Conservation (phyloP, 2,113 vertebrate species). For the Trochalopteron elliotii region DNA sequence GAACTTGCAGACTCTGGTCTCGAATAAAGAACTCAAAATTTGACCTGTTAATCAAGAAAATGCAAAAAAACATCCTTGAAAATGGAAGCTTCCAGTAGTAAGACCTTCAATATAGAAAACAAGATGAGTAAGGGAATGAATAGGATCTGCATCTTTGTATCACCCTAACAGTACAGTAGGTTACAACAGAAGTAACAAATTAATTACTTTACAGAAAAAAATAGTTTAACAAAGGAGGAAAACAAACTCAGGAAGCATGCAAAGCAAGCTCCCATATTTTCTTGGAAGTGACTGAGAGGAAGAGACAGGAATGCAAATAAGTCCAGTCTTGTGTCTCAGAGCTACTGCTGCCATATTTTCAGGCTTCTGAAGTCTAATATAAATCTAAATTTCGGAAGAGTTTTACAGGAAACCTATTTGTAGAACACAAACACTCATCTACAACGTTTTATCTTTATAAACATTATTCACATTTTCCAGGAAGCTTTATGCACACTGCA, state of each 20-base stretch:
- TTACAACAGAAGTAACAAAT: background rate
- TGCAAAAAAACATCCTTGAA: background rate
- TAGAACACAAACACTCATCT: background rate
- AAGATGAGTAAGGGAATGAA: background rate
- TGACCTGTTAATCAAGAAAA: background rate
- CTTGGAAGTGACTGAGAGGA: background rate
- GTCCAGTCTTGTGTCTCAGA: background rate
- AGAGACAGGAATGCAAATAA: background rate
- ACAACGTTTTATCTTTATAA: background rate
- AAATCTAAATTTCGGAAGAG: background rate
- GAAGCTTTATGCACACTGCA: background rate
- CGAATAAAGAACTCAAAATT: slow-evolving; percentile 9
- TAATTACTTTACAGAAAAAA: background rate
- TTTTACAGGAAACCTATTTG: background rate
- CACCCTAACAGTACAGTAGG: background rate
- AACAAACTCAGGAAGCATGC: background rate
- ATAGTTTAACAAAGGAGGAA: background rate
- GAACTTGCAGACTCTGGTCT: background rate
- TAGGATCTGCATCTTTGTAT: background rate
- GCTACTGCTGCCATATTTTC: background rate
- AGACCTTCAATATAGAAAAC: background rate
- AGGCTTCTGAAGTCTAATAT: background rate
- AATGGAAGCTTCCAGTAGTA: background rate
- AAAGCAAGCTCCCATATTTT: background rate
- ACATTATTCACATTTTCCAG: background rate